These are phyloP conservation scores for Pammene fasciana DNA, from an alignment of 2,888 invertebrate species.

Conservation along the genomic window DNA sequence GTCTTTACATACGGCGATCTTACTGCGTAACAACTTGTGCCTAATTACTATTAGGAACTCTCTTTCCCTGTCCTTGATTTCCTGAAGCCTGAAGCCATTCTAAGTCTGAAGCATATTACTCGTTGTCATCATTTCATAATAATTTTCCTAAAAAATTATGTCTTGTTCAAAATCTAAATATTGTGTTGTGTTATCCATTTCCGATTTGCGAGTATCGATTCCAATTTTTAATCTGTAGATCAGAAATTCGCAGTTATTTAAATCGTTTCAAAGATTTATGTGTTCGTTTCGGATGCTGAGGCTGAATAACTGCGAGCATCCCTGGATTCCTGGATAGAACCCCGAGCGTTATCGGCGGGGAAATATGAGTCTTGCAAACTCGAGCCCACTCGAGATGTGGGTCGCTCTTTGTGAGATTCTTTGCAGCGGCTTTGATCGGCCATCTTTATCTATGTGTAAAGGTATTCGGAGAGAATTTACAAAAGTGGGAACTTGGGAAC, in stretches of 20 bases:
- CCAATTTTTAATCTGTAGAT: constrained; percentile 13
- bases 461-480: constrained; percentile 23
- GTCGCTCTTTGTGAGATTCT: constrained; percentile 35
- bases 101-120: too few relatives aligned
- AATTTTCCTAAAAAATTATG: too few relatives aligned
- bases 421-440: constrained; percentile 29
- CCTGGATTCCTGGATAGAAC: constrained; percentile 5
- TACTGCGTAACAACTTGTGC: too few relatives aligned
- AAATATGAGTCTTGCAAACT: constrained; percentile 32
- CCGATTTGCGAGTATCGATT: constrained; percentile 2
- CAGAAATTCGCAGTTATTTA: constrained; percentile 3
- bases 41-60: too few relatives aligned
- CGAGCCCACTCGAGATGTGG: constrained; percentile 38
- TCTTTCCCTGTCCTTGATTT: too few relatives aligned
- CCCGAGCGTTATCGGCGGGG: constrained; percentile 17
- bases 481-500: constrained; percentile 1
- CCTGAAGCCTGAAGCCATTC: too few relatives aligned
- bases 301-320: constrained; percentile 4
- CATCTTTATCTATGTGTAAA: constrained; percentile 18
- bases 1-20: too few relatives aligned
- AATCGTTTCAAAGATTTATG: constrained; percentile 11
- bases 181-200: too few relatives aligned
- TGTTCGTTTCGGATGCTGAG: constrained; percentile 1
- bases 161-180: too few relatives aligned
- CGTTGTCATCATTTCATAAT: too few relatives aligned